Conservation (phyloP, 2,888 invertebrate species). For the Argyresthia goedartella region DNA sequence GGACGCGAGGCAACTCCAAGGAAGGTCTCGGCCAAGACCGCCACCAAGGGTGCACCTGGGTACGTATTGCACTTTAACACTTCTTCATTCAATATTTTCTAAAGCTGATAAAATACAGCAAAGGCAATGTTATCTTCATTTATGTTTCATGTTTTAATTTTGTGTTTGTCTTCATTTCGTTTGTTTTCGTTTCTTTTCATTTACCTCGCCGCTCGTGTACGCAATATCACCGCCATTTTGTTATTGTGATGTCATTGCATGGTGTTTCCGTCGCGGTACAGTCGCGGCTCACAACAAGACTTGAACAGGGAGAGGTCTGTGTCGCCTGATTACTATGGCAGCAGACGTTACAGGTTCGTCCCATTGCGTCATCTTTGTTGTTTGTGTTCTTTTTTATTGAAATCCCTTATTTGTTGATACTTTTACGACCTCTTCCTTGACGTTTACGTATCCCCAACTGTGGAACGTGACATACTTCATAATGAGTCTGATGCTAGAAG, state of each 20-base stretch:
- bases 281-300: conserved; percentile 83
- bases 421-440: background rate
- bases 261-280: conserved; percentile 38
- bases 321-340: conserved; percentile 79
- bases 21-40: conserved; percentile 74
- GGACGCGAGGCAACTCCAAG: conserved; percentile 67
- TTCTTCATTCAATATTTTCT: background rate
- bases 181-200: conserved; percentile 25
- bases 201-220: conserved; percentile 24
- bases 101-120: background rate
- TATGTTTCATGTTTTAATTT: conserved; percentile 9
- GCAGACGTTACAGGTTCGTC: conserved; percentile 84
- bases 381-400: background rate
- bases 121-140: conserved; percentile 6
- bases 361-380: conserved; percentile 8
- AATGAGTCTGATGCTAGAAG: no score
- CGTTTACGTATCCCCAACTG: background rate
- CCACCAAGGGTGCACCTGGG: conserved; percentile 62
- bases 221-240: conserved; percentile 34
- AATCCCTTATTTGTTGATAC: background rate
- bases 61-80: conserved; percentile 36
- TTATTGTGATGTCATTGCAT: conserved; percentile 55
- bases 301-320: conserved; percentile 75
- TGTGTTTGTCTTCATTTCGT: conserved; percentile 22
- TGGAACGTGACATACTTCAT: no score